These are phyloP conservation scores for Psittacus erithacus DNA, from an alignment of 2,113 vertebrate genomes.

Conservation along the genomic window DNA sequence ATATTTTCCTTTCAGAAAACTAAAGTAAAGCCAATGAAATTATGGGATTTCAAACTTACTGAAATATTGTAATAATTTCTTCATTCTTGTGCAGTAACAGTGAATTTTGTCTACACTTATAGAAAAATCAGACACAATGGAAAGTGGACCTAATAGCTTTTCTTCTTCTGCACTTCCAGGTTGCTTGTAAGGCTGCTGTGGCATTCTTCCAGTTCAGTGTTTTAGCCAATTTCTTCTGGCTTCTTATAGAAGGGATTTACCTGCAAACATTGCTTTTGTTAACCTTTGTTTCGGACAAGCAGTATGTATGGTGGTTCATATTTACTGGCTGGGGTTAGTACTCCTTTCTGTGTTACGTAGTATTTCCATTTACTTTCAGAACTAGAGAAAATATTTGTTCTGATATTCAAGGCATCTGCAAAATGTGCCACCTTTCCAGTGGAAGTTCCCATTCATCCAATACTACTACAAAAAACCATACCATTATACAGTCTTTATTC, in stretches of 20 bases:
- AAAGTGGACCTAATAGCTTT: neutral
- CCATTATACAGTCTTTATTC: neutral
- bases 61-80: neutral
- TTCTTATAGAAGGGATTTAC: slow-evolving; percentile 90
- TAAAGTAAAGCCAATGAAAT: neutral
- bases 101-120: neutral
- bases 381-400: neutral
- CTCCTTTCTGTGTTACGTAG: rapidly evolving
- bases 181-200: slow-evolving; percentile 83
- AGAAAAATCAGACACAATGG: neutral
- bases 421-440: neutral
- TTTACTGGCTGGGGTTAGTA: slow-evolving; percentile 88
- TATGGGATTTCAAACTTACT: neutral
- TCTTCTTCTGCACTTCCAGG: slow-evolving; percentile 57
- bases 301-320: slow-evolving; percentile 91
- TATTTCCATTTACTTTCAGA: neutral
- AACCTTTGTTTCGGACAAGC: slow-evolving; percentile 86
- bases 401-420: neutral
- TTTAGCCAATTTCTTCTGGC: slow-evolving; percentile 91
- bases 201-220: slow-evolving; percentile 90
- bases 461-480: neutral
- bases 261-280: slow-evolving; percentile 87
- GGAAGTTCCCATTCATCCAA: rapidly evolving
- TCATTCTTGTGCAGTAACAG: neutral
- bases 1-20: neutral